Conservation (phyloP, 2,797 vertebrate species). For the Gastrophryne carolinensis region DNA sequence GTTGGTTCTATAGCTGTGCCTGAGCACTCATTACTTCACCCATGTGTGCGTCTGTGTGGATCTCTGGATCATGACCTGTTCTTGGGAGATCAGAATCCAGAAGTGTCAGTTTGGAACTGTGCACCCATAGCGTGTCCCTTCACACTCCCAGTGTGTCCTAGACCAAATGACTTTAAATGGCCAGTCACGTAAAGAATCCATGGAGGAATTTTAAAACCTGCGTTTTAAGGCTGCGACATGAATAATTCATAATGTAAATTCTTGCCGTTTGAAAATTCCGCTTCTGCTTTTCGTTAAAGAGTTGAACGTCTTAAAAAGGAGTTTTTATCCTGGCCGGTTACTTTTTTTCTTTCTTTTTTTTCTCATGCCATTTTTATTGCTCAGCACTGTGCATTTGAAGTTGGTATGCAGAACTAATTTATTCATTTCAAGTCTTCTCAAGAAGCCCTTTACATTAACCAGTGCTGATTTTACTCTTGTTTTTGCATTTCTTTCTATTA, state of each 20-base stretch:
- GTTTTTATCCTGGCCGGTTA: constrained; percentile 12
- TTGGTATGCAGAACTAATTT: constrained; percentile 29
- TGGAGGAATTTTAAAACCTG: constrained; percentile 35
- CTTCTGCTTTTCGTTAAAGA: constrained; percentile 42
- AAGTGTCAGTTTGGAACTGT: no score
- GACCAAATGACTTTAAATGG: constrained; percentile 26
- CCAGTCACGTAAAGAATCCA: constrained; percentile 5
- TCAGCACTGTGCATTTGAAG: background rate
- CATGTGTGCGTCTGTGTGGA: no score
- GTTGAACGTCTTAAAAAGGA: constrained; percentile 3
- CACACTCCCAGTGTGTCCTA: background rate
- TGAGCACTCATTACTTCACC: no score
- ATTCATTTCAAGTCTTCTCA: background rate
- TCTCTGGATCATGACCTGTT: no score
- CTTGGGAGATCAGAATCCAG: no score
- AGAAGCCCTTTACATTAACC: constrained; percentile 1
- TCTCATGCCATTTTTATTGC: constrained; percentile 16
- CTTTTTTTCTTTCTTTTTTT: no score
- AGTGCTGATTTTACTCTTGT: background rate
- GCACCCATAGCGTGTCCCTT: constrained; percentile 10
- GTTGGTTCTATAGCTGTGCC: no score
- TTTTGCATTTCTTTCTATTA: background rate
- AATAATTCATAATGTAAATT: constrained; percentile 31
- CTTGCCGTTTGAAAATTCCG: constrained; percentile 27
- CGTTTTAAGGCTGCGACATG: constrained; percentile 2